These are phyloP conservation scores for Anorthoa munda DNA, from an alignment of 2,888 invertebrate species.

Conservation along the genomic window DNA sequence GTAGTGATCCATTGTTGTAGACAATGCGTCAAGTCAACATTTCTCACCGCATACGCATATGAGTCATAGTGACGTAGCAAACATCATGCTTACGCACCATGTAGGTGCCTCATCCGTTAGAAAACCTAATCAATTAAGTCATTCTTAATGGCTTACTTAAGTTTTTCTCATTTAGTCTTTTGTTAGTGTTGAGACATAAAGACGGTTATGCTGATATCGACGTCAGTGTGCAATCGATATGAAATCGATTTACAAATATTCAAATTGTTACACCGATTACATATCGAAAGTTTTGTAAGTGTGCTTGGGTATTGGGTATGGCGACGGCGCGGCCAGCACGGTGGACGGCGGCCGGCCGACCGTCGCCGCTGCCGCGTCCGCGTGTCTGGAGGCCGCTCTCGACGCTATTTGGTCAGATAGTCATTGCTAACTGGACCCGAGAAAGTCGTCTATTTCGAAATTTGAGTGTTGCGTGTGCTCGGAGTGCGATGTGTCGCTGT, in stretches of 20 bases:
- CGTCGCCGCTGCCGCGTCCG: constrained; percentile 64
- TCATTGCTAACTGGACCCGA: constrained; percentile 85
- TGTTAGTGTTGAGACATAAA: constrained; percentile 28
- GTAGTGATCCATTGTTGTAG: constrained; percentile 87
- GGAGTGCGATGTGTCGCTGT: constrained; percentile 85
- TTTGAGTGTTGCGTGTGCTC: constrained; percentile 87
- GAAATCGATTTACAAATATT: constrained; percentile 61
- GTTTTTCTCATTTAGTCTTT: constrained; percentile 50
- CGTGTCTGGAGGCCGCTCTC: constrained; percentile 73
- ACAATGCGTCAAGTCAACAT: constrained; percentile 87
- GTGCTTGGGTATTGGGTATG: constrained; percentile 29
- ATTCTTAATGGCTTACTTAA: constrained; percentile 65
- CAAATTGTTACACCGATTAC: constrained; percentile 60
- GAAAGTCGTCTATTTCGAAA: constrained; percentile 90
- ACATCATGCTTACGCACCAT: constrained; percentile 80
- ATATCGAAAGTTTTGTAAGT: constrained; percentile 64
- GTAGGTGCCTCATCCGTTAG: constrained; percentile 77
- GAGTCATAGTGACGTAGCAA: constrained; percentile 84
- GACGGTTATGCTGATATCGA: constrained; percentile 44
- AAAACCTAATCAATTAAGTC: constrained; percentile 71
- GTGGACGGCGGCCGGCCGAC: constrained; percentile 46
- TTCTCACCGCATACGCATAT: constrained; percentile 83
- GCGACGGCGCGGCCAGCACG: constrained; percentile 53
- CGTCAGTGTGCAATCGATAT: constrained; percentile 50
- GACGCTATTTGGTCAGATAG: constrained; percentile 80